These are phyloP conservation scores for Drosophila ironensis DNA, from an alignment of 1,140 invertebrate species.

Conservation along the genomic window DNA sequence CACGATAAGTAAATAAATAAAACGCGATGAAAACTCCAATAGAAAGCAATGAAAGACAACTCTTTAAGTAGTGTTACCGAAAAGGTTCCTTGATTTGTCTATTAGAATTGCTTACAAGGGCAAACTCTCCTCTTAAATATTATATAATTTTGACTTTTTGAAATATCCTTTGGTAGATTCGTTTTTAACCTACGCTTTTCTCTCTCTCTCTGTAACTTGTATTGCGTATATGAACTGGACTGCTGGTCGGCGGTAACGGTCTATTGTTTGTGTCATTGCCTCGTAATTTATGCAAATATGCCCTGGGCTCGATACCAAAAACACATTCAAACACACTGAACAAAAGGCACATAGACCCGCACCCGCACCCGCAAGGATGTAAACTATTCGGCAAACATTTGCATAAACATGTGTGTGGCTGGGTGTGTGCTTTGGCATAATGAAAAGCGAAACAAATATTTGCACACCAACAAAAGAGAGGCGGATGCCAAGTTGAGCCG, in stretches of 20 bases:
- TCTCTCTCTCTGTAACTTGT: background rate
- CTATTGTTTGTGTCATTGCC: slow-evolving; percentile 35
- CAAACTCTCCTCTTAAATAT: too few relatives aligned
- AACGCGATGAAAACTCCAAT: background rate
- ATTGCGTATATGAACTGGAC: background rate
- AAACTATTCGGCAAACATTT: slow-evolving; percentile 56
- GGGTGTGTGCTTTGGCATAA: slow-evolving; percentile 39
- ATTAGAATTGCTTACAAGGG: too few relatives aligned
- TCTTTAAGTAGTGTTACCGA: too few relatives aligned
- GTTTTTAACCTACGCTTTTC: background rate
- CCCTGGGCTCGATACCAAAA: slow-evolving; percentile 24
- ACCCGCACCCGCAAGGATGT: slow-evolving; percentile 16
- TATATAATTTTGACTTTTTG: too few relatives aligned
- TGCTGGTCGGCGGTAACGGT: slow-evolving; percentile 1
- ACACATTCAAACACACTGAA: slow-evolving; percentile 7
- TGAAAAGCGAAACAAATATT: slow-evolving; percentile 47
- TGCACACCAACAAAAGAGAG: slow-evolving; percentile 20
- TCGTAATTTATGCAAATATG: slow-evolving; percentile 46
- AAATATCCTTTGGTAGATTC: too few relatives aligned
- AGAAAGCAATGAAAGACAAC: background rate
- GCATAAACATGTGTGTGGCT: slow-evolving; percentile 38
- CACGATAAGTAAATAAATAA: background rate
- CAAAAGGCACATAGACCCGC: background rate
- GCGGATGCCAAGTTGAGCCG: slow-evolving; percentile 8
- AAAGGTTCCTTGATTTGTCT: too few relatives aligned